phyloP scores from a whole-genome alignment of 1,140 invertebrate genomes.

The Drosophila sp. region DNA sequence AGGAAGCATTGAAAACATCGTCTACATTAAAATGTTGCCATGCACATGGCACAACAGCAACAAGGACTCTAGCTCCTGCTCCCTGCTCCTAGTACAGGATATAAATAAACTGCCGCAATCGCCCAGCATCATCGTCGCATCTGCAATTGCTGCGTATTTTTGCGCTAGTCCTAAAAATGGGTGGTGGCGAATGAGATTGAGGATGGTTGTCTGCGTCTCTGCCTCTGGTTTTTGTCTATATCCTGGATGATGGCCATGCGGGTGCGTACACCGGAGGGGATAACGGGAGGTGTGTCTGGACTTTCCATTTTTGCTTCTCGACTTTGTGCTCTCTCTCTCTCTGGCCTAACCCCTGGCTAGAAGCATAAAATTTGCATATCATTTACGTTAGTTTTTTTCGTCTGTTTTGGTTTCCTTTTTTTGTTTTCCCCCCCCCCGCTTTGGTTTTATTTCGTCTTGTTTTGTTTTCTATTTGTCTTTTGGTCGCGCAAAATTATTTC shows the following conservation, averaged over 20 bases:
- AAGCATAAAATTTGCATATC: slow-evolving; percentile 81
- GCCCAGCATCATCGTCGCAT: slow-evolving; percentile 75
- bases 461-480: slow-evolving; percentile 46
- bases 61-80: slow-evolving; percentile 1
- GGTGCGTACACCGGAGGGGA: slow-evolving; percentile 22
- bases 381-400: slow-evolving; percentile 62
- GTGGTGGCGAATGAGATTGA: slow-evolving; percentile 15
- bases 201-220: slow-evolving; percentile 8
- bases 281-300: slow-evolving; percentile 69
- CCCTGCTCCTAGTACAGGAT: slow-evolving; percentile 28
- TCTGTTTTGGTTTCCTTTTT: slow-evolving; percentile 26
- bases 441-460: slow-evolving; percentile 16
- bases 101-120: slow-evolving; percentile 80
- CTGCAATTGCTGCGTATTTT: slow-evolving; percentile 78
- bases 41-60: slow-evolving; percentile 29
- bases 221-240: slow-evolving; percentile 10
- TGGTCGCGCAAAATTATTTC: slow-evolving; percentile 31
- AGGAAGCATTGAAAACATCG: slow-evolving; percentile 46
- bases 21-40: slow-evolving; percentile 77
- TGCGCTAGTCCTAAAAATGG: slow-evolving; percentile 36
- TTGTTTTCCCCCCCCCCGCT: background rate
- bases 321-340: slow-evolving; percentile 28
- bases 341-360: slow-evolving; percentile 53
- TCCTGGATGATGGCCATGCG: slow-evolving; percentile 3
- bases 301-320: slow-evolving; percentile 74